A percentile compares a stretch with the other conserved stretches of the same genome.
Conservation (phyloP, 53 echinoderm and acorn worm species). For the Echinarachnius parma region DNA sequence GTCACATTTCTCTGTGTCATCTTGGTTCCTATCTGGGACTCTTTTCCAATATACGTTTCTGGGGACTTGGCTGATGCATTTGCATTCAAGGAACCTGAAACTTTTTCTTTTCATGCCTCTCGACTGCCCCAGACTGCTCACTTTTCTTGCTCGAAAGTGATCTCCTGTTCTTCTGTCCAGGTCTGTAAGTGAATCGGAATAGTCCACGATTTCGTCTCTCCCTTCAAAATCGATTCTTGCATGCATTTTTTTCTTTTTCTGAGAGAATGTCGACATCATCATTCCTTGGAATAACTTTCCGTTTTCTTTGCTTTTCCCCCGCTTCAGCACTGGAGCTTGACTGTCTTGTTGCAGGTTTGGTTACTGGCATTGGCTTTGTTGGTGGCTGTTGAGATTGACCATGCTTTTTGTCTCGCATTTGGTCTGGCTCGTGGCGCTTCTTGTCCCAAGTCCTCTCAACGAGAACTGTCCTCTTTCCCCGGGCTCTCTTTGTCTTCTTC, state of each 20-base stretch:
- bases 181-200: not conserved
- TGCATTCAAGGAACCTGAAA: too few relatives aligned
- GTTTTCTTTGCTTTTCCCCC: not conserved
- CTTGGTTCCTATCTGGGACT: too few relatives aligned
- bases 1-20: too few relatives aligned
- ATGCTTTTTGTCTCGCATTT: constrained; percentile 6
- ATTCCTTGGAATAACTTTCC: too few relatives aligned
- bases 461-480: constrained; percentile 24
- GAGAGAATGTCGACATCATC: too few relatives aligned
- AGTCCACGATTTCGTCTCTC: not conserved
- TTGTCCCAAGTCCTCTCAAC: not conserved
- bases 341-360: not conserved
- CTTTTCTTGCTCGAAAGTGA: not conserved
- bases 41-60: too few relatives aligned
- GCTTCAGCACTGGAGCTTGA: not conserved
- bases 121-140: not conserved
- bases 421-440: not conserved
- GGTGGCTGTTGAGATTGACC: constrained; percentile 2
- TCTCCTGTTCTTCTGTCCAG: constrained; percentile 7
- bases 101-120: too few relatives aligned
- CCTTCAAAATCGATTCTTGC: not conserved
- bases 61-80: too few relatives aligned
- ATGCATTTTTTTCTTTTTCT: not conserved
- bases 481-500: constrained; percentile 13
- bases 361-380: constrained; percentile 9